Base-by-base conservation (phyloP, 2,797 vertebrate genomes). In the Sebastes vulpes region DNA sequence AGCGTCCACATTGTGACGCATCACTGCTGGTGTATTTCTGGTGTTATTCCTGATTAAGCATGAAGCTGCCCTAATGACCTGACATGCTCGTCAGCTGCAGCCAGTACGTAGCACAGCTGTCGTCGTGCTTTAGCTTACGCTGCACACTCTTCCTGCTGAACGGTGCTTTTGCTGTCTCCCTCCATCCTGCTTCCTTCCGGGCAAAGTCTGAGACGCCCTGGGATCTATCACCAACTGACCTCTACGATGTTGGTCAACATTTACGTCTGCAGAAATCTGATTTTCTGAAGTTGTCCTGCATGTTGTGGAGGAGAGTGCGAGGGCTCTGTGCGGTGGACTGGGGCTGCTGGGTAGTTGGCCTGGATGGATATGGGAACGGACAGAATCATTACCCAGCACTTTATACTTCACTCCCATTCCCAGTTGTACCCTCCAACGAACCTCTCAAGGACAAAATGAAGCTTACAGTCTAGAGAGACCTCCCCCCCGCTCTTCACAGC, bases 351-450 rank as follows among this genome's bases (percentile, higher is more conserved):
- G 14, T 14, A 9, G 48, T 56, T 50, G 29, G 18, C n/a, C 21
- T 77, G 65, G 75, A 72, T 71, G 21, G 59, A 81, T 81, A 91
- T 78, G 6, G 28, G 75, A 91, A 31, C 6, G 63, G 90, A 92
- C 90, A 90, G 77, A 80, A 73, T 84, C 77, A 75, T 91, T 86
- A 76, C 81, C 65, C 81, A 85, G 83, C 83, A 70, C 64, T 89
- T 85, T 72, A 70, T 58, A 26, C 52, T 16, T 50, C 63, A 29
- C 38, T 72, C 32, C 38, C 38, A 32, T 73, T 72, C 53, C 72
- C 60, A 70, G 35, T 54, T 48, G 20, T 54, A 58, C 54, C 81
- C 38, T 69, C 50, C 52, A 52, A 64, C 16, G 20, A 5, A 72
- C 66, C 42, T 78, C 67, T 86, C 71, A 80, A 88, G 80, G 70